Base-by-base conservation (phyloP, 1,140 invertebrate genomes). In the Forficula auricularia region DNA sequence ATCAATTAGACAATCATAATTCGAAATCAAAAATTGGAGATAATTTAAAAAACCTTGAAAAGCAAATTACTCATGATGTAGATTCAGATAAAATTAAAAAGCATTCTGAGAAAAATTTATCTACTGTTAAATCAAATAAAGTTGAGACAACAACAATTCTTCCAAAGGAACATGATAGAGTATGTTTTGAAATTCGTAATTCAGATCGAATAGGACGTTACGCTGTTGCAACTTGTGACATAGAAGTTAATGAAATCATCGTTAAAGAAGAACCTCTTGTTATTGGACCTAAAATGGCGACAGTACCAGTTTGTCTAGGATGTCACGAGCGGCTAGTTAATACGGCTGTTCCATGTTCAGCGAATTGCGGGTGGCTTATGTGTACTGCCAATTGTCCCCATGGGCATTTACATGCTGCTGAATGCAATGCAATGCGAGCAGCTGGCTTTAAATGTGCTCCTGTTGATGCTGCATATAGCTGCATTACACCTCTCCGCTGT, bases 281-380 rank as follows among this genome's bases (percentile, higher is more conserved):
- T 13, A 41, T 54, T 2, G 54, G 53, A 4, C 56, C 44, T 3
- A 4, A 15, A 8, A 3, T 22, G 15, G 7, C 15, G 3, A 18
- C 54, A 4, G 19, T 42, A 19, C 52, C 55, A 2, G 48, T 59
- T 13, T 61, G 59, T 40, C 39, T 61, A 7, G 51, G 51, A 13
- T 60, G 58, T 43, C 58, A 60, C 39, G 19, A 38, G 9, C 36
- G 36, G 3, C 3, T 38, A 38, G 14, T 18, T 3, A 19, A 19
- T 15, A 15, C 7, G 12, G 19, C 14, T 14, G 19, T 18, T 54
- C 18, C 15, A 9, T 38, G 19, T 15, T 15, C 15, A 18, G 36
- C 36, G 2, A 19, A 38, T 4, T 38, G 7, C 3, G 36, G 19
- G 9, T 38, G 36, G 7, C 14, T 19, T 18, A 2, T 38, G 7